phyloP scores from a whole-genome alignment of 2,888 invertebrate genomes.

The Pristionchus fissidentatus region DNA sequence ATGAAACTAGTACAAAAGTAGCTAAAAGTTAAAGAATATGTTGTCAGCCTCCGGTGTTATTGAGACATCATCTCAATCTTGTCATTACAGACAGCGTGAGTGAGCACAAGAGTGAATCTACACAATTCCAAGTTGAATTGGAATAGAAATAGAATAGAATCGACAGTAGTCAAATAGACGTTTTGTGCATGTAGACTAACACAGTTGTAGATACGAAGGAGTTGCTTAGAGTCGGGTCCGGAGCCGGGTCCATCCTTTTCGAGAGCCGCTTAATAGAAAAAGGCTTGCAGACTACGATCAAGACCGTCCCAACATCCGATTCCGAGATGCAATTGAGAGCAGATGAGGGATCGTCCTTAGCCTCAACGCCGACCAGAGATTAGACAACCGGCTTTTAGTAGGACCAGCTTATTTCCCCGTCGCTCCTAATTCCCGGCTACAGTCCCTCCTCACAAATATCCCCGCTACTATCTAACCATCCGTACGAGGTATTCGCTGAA shows the following conservation, averaged over 20 bases:
- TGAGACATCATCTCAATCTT: too few species aligned
- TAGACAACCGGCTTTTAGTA: slow-evolving; percentile 4
- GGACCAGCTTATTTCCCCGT: too few species aligned
- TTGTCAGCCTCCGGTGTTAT: too few species aligned
- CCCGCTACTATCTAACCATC: not conserved
- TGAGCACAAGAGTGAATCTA: too few species aligned
- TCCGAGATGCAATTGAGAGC: slow-evolving; percentile 69
- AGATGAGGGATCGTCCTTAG: slow-evolving; percentile 31
- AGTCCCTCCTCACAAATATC: not conserved
- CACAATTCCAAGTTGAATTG: too few species aligned
- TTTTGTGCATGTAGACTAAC: too few species aligned
- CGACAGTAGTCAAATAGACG: too few species aligned
- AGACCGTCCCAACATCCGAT: slow-evolving; percentile 67
- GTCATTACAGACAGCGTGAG: too few species aligned
- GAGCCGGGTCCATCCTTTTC: not conserved
- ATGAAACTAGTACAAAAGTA: too few species aligned
- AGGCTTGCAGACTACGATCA: slow-evolving; percentile 61
- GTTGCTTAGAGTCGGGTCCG: not conserved
- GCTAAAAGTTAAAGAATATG: too few species aligned
- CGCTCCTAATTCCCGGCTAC: slow-evolving; percentile 1
- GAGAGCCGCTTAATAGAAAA: slow-evolving; percentile 5
- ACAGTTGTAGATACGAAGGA: too few species aligned
- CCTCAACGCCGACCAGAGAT: slow-evolving; percentile 9
- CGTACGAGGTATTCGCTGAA: slow-evolving; percentile 17
- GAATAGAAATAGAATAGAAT: too few species aligned